Evolutionary conservation across 1,140 invertebrate species (phyloP).

Genomic region (Drosophila pectinifera): DNA sequence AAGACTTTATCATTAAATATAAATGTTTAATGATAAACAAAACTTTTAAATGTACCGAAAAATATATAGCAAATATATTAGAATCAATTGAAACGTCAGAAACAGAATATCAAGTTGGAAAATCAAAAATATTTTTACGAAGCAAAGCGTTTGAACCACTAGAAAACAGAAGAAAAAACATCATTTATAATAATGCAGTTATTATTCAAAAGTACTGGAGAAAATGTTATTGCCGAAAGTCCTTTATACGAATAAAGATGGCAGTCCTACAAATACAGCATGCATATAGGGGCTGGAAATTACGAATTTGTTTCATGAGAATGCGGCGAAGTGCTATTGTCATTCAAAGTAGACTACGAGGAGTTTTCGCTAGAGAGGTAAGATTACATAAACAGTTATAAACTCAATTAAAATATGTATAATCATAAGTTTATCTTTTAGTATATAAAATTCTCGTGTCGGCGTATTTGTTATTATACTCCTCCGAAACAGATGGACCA

Average conservation of each 20-base stretch:
- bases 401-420: not conserved
- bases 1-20: slow-evolving; percentile 90
- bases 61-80: slow-evolving; percentile 85
- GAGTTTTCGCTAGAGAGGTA: slow-evolving; percentile 95
- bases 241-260: slow-evolving; percentile 59
- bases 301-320: slow-evolving; percentile 92
- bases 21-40: slow-evolving; percentile 72
- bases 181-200: slow-evolving; percentile 90
- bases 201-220: slow-evolving; percentile 93
- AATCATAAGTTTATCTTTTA: too few relatives aligned
- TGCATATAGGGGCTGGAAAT: slow-evolving; percentile 94
- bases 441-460: too few relatives aligned
- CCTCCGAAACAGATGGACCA: too few relatives aligned
- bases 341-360: slow-evolving; percentile 95
- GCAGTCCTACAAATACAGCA: slow-evolving; percentile 94
- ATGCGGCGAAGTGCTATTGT: slow-evolving; percentile 94
- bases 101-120: slow-evolving; percentile 96
- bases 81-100: slow-evolving; percentile 87
- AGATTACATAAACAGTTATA: slow-evolving; percentile 14
- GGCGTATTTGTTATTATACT: too few relatives aligned
- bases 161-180: slow-evolving; percentile 91
- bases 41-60: slow-evolving; percentile 23
- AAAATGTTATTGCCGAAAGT: slow-evolving; percentile 87
- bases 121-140: slow-evolving; percentile 95
- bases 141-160: slow-evolving; percentile 94